Evolutionary conservation across 2,113 vertebrate genomes (phyloP), one percentile per base, ranked within the genome.

Genomic region (Cyprinodon brontotheroides): DNA sequence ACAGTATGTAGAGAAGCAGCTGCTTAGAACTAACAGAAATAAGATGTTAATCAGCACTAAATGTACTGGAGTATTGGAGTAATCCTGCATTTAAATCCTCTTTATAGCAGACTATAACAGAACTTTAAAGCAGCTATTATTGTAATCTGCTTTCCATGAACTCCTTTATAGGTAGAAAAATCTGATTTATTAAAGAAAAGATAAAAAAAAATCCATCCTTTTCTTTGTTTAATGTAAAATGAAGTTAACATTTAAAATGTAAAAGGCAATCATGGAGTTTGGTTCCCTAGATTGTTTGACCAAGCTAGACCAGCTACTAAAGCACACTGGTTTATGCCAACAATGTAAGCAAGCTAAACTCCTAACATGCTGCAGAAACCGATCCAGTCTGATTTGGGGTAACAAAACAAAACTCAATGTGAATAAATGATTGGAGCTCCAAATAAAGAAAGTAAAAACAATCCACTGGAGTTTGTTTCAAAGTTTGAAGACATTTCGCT

Each of bases 111-210:
- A n/a, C 29, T 29, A 29, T 29, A 29, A 29, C 29, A 29, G 29
- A 66, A 29, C 37, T 20, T 50, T 37, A 50, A 65, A 17, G 36
- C 37, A 17, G 14, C 22, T 11, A 50, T 22, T 29, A 68, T 68
- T 53, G 36, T 17, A 2, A 64, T 6, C 39, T 36, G 39, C 12
- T 22, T 37, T 8, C 59, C 22, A 68, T 40, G n/a, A 80, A 65
- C 68, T 78, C 61, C 65, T 76, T 75, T 70, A 3, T 70, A 65
- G 60, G 59, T 47, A 64, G 20, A 40, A 11, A 2, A 11, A 68
- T 41, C 14, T 41, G 7, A 57, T 1, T 73, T 45, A 70, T 62
- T 68, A 22, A 69, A 14, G 43, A 68, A 59, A 70, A 78, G 20
- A 17, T 40, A 6, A 61, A 38, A 57, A 57, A 36, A 38, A 11